Conservation (phyloP, 1,140 invertebrate genomes). For the Myzus persicae region DNA sequence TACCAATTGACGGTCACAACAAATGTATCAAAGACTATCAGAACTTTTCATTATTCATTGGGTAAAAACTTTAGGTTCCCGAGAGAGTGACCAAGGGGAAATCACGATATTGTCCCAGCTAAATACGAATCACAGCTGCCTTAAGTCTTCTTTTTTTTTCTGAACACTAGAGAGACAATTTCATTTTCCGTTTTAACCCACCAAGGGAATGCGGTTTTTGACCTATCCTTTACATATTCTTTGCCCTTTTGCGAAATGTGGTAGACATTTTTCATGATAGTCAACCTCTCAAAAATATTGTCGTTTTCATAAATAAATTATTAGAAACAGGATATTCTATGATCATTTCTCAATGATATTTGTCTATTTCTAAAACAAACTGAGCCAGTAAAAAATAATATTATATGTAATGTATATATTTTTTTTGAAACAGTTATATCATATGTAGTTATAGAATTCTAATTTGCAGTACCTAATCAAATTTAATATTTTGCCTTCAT, state of each 20-base stretch:
- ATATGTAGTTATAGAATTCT: not conserved
- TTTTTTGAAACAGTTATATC: not conserved
- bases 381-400: not conserved
- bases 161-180: not conserved
- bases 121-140: constrained; percentile 34
- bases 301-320: not conserved
- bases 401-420: no score
- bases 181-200: not conserved
- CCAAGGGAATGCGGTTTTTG: not conserved
- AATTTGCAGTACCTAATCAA: not conserved
- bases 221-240: not conserved
- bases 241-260: not conserved
- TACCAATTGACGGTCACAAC: not conserved
- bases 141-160: constrained; percentile 5
- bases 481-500: not conserved
- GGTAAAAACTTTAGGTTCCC: not conserved
- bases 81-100: constrained; percentile 2
- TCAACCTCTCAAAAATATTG: not conserved
- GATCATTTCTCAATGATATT: not conserved
- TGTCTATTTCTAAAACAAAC: no score
- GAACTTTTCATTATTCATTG: constrained; percentile 28
- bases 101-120: not conserved
- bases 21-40: not conserved
- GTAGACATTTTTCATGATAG: not conserved
- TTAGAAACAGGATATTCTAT: not conserved